These are phyloP conservation scores for Heliconius ethilla DNA, from an alignment of 2,888 invertebrate species.

Conservation along the genomic window DNA sequence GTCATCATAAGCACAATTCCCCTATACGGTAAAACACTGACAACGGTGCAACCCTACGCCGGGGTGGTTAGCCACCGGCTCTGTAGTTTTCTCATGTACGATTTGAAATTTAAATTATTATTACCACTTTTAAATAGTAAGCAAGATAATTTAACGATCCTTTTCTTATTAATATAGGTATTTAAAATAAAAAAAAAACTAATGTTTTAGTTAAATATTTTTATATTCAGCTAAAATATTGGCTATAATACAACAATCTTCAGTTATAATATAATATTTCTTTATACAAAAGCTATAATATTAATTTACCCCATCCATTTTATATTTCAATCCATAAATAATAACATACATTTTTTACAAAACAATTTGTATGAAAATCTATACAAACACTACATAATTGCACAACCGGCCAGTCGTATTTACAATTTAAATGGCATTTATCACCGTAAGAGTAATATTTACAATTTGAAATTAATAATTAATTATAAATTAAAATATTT, in stretches of 20 bases:
- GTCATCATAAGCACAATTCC: no score
- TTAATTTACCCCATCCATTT: slow-evolving; percentile 18
- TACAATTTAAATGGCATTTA: slow-evolving; percentile 42
- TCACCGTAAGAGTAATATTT: slow-evolving; percentile 30
- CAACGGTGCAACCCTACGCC: no score
- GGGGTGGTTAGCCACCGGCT: no score
- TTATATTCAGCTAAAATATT: slow-evolving; percentile 3
- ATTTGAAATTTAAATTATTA: no score
- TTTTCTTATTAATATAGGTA: no score
- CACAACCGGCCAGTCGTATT: slow-evolving; percentile 76
- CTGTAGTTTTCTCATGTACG: no score
- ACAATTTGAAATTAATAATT: slow-evolving; percentile 12
- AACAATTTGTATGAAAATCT: slow-evolving; percentile 22
- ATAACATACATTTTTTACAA: slow-evolving; percentile 11
- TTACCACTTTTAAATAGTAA: background rate
- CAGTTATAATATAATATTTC: background rate
- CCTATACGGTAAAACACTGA: no score
- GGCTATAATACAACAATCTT: no score
- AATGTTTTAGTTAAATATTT: background rate
- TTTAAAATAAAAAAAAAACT: background rate
- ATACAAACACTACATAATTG: slow-evolving; percentile 56
- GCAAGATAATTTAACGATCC: no score
- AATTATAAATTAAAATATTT: background rate
- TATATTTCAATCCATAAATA: slow-evolving; percentile 18
- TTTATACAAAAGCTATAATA: slow-evolving; percentile 3